Base-by-base conservation (phyloP, 1,140 invertebrate genomes). In the Drosophila subobscura region DNA sequence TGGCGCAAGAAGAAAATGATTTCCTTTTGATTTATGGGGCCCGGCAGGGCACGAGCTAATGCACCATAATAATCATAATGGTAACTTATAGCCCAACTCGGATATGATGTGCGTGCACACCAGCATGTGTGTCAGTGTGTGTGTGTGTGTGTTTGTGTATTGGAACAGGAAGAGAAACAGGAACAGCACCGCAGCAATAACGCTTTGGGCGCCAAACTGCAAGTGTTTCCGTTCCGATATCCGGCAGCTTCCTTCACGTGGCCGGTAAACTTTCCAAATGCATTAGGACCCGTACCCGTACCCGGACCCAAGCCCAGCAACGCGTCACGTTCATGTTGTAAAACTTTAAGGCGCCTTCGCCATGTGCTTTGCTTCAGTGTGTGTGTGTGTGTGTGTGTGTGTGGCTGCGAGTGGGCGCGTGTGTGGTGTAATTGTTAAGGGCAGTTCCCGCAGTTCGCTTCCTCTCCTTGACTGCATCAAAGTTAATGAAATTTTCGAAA, bases 201-300 rank as follows among this genome's bases (percentile, higher is more conserved):
- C 66, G 84, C 84, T 37, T 77, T 77, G 76, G 67, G 78, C 50
- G 63, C 55, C 57, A 52, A 78, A 51, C 59, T 88, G 85, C 83
- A 88, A 88, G 79, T 89, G 79, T 79, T 89, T 89, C 79, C 84
- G 85, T 79, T 85, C 79, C 86, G 85, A 88, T 88, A 85, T 86
- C 81, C 81, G 76, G 59, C 73, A 73, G 59, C 70, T 74, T 66
- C 55, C 77, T 64, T 70, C 78, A 77, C 77, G 59, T 56, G 72
- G 63, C 46, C 58, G n/a, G 37, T 64, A 78, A 85, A 85, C 81
- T 80, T 86, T 86, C 50, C 73, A 81, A 81, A 78, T 81, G 81
- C 81, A 85, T 85, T 85, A 77, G 55, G 63, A 53, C 46, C 51
- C 41, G 27, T 22, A 22, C 8, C n/a, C n/a, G n/a, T n/a, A n/a